Percentiles rank a stretch among this genome's conserved stretches.
These are phyloP conservation scores for Takifugu bimaculatus DNA, from an alignment of 2,113 vertebrate species.

Conservation along the genomic window DNA sequence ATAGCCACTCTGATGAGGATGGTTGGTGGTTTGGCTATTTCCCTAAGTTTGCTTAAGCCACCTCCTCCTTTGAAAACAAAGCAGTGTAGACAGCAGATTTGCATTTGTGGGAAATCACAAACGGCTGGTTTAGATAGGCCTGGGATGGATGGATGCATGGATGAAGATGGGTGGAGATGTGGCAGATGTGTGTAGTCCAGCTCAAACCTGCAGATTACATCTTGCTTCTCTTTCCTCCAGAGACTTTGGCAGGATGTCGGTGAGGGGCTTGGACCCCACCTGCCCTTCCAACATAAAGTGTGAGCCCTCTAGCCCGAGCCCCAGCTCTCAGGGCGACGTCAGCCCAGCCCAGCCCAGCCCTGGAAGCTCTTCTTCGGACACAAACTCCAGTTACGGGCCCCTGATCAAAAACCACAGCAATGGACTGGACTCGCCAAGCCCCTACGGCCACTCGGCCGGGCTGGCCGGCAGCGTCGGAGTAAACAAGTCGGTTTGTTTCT, in stretches of 20 bases:
- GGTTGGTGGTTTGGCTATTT: conserved; percentile 53
- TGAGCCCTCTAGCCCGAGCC: conserved; percentile 93
- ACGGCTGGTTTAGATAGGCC: conserved; percentile 50
- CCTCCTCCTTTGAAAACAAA: conserved; percentile 58
- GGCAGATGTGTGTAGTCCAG: not conserved
- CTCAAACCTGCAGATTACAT: not conserved
- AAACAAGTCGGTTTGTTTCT: conserved; percentile 51
- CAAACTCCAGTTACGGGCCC: conserved; percentile 92
- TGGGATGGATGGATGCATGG: conserved; percentile 26
- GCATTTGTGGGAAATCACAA: conserved; percentile 66
- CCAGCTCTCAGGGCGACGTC: conserved; percentile 87
- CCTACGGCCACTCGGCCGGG: conserved; percentile 67
- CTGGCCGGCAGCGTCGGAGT: conserved; percentile 39
- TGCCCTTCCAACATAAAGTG: conserved; percentile 94
- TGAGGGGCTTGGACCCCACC: conserved; percentile 92
- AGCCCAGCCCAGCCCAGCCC: conserved; percentile 95
- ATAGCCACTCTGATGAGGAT: not conserved
- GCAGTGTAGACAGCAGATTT: conserved; percentile 59
- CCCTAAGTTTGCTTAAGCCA: conserved; percentile 64
- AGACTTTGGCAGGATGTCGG: conserved; percentile 95
- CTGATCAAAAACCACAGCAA: conserved; percentile 84
- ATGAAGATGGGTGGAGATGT: conserved; percentile 17
- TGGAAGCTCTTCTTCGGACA: conserved; percentile 90
- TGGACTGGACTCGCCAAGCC: conserved; percentile 84
- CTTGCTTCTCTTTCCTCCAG: conserved; percentile 55